phyloP scores from a whole-genome alignment of 2,888 invertebrate genomes.

The Drosophila quinaria region DNA sequence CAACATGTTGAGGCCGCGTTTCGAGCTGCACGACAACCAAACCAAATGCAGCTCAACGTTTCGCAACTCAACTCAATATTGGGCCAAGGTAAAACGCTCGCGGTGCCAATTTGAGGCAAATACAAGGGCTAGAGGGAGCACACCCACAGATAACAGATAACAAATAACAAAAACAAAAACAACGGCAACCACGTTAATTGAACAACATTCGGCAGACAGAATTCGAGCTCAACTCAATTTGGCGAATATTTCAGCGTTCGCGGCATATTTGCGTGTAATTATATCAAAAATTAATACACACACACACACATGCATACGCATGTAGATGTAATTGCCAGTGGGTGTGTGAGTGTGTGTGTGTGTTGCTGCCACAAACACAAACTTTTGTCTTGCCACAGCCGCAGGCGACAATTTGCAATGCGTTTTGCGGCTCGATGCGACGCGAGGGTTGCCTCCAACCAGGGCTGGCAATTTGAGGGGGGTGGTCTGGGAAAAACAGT shows the following conservation, averaged over 20 bases:
- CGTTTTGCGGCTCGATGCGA: conserved; percentile 41
- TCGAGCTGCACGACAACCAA: conserved; percentile 5
- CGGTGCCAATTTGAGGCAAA: conserved; percentile 53
- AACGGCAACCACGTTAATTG: conserved; percentile 72
- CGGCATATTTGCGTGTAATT: conserved; percentile 79
- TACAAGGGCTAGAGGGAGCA: too few species aligned
- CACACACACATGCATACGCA: neutral
- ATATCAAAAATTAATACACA: conserved; percentile 66
- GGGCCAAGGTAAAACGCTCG: conserved; percentile 64
- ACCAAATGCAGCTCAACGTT: conserved; percentile 11
- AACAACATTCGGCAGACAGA: conserved; percentile 73
- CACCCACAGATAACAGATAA: neutral
- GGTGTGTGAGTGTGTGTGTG: conserved; percentile 13
- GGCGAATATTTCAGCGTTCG: conserved; percentile 61
- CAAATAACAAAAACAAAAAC: conserved; percentile 71
- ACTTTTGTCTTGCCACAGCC: conserved; percentile 66
- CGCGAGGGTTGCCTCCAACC: conserved; percentile 44
- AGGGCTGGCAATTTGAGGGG: neutral
- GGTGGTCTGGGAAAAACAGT: too few species aligned
- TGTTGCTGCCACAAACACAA: conserved; percentile 47
- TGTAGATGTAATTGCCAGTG: neutral
- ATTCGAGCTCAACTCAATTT: conserved; percentile 63
- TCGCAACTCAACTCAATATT: conserved; percentile 18
- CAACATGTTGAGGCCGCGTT: conserved; percentile 73
- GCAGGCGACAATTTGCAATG: conserved; percentile 59